A percentile compares a stretch with the other conserved stretches of the same genome.
phyloP scores from a whole-genome alignment of 1,140 invertebrate species.

The Condylostylus longicornis region DNA sequence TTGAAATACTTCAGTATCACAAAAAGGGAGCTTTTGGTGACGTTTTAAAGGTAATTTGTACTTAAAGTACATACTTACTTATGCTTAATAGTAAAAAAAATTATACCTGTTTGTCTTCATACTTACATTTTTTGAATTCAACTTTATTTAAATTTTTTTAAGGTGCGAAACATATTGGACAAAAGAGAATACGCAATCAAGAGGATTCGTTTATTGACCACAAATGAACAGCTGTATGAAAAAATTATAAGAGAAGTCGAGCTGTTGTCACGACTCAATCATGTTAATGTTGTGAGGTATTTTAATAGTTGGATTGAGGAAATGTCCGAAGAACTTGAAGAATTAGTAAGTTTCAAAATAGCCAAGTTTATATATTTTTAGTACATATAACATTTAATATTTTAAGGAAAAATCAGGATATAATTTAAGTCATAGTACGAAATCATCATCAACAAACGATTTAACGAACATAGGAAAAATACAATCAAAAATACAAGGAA shows the following conservation, averaged over 20 bases:
- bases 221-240: conserved; percentile 68
- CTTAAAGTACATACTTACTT: background rate
- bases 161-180: conserved; percentile 71
- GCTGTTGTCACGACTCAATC: conserved; percentile 81
- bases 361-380: background rate
- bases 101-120: too few species aligned
- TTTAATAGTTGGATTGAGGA: conserved; percentile 96
- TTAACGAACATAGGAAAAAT: background rate
- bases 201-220: conserved; percentile 73
- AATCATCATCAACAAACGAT: background rate
- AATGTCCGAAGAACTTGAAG: conserved; percentile 31
- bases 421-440: background rate
- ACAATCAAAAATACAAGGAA: too few species aligned
- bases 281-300: conserved; percentile 96
- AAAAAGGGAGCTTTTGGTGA: conserved; percentile 92
- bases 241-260: conserved; percentile 95
- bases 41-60: conserved; percentile 72
- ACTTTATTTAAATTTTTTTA: too few species aligned
- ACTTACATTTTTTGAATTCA: too few species aligned
- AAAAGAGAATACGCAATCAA: conserved; percentile 90
- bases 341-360: too few species aligned
- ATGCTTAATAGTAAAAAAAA: background rate
- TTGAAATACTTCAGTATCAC: conserved; percentile 68
- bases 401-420: background rate
- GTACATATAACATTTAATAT: background rate